Conservation (phyloP, 2,888 invertebrate genomes). For the Leptogaster cylindrica region DNA sequence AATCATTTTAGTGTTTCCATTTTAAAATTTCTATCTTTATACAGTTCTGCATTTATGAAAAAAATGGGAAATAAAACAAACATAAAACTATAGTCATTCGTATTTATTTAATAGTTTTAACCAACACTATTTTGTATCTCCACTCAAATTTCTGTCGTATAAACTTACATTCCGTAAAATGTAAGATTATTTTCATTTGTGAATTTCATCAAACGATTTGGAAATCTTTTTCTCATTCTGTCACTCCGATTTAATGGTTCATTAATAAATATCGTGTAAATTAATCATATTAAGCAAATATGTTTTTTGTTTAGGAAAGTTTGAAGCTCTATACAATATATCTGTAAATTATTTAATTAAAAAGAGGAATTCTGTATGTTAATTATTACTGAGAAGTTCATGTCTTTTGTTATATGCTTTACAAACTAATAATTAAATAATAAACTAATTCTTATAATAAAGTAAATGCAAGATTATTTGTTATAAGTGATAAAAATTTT, state of each 20-base stretch:
- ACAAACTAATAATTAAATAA: constrained; percentile 16
- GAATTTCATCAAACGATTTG: constrained; percentile 1
- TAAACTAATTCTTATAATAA: constrained; percentile 27
- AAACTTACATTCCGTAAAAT: constrained; percentile 35
- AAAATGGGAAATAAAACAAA: constrained; percentile 26
- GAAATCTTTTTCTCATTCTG: not conserved
- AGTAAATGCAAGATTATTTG: constrained; percentile 38
- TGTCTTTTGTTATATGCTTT: constrained; percentile 35
- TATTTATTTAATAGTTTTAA: constrained; percentile 35
- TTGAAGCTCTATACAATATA: too few species aligned
- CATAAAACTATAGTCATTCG: constrained; percentile 25
- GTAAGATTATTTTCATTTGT: constrained; percentile 9
- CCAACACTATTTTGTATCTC: constrained; percentile 30
- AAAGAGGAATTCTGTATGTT: constrained; percentile 18
- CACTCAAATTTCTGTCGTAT: constrained; percentile 2
- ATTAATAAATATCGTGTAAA: constrained; percentile 28
- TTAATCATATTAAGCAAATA: constrained; percentile 14
- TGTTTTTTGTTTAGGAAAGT: constrained; percentile 14
- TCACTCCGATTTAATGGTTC: not conserved
- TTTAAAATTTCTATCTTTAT: constrained; percentile 32
- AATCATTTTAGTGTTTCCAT: not conserved
- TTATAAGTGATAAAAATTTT: constrained; percentile 42
- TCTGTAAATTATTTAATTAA: constrained; percentile 10
- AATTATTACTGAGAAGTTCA: constrained; percentile 23
- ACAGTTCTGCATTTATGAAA: constrained; percentile 13